Conservation (phyloP, 2,888 invertebrate genomes). For the Meliscaeva auricollis region DNA sequence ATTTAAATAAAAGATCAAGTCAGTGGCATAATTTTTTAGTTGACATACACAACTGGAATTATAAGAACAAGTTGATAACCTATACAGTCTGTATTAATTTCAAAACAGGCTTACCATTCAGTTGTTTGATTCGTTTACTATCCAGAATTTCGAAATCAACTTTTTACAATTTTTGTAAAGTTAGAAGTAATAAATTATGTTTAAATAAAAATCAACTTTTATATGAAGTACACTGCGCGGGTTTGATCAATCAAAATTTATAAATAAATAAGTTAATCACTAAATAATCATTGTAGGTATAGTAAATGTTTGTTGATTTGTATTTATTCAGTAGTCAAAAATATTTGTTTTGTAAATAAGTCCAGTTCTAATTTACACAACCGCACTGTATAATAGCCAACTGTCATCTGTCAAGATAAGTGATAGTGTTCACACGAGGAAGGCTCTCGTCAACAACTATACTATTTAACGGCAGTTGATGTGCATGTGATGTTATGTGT, state of each 20-base stretch:
- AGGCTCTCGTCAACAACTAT: conserved; percentile 30
- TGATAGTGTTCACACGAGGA: conserved; percentile 60
- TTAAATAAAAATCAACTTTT: background rate
- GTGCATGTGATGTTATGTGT: conserved; percentile 28
- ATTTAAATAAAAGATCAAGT: too few relatives aligned
- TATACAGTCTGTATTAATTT: background rate
- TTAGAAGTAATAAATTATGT: background rate
- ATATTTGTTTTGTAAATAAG: background rate
- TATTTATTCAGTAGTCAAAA: background rate
- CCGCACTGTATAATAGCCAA: conserved; percentile 65
- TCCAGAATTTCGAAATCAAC: conserved; percentile 10
- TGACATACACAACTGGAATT: background rate
- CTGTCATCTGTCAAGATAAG: conserved; percentile 64
- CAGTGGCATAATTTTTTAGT: too few relatives aligned
- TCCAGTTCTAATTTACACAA: conserved; percentile 41
- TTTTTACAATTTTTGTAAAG: background rate
- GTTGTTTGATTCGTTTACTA: background rate
- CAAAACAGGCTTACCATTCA: conserved; percentile 14
- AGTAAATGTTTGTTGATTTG: background rate
- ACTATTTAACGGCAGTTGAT: conserved; percentile 33
- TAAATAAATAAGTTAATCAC: background rate
- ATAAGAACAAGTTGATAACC: background rate
- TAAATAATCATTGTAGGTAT: background rate
- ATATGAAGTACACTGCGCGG: background rate
- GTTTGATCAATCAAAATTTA: background rate